A percentile compares a stretch with the other conserved stretches of the same genome.
Evolutionary conservation across 2,797 vertebrate species (phyloP).

Genomic region (Poecilia wingei): DNA sequence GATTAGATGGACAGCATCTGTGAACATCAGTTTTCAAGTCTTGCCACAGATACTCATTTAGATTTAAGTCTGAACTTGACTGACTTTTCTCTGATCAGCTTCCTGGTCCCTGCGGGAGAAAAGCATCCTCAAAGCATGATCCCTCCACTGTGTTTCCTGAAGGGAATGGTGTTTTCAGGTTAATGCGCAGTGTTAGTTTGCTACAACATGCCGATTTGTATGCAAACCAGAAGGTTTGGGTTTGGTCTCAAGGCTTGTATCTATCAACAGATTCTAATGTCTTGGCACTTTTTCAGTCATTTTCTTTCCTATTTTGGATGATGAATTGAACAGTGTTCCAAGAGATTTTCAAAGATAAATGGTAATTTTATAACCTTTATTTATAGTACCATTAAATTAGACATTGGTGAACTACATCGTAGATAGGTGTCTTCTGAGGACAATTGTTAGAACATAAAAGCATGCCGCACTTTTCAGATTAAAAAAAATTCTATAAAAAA

Average conservation of each 20-base stretch:
- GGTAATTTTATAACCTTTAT: background rate
- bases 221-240: background rate
- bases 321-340: background rate
- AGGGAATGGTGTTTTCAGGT: background rate
- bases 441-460: background rate
- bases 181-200: background rate
- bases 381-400: background rate
- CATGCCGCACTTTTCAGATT: background rate
- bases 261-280: background rate
- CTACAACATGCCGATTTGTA: background rate
- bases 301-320: background rate
- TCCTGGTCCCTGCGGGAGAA: background rate
- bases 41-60: background rate
- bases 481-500: too few relatives aligned
- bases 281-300: background rate
- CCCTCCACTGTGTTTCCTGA: background rate
- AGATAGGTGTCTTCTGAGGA: background rate
- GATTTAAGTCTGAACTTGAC: background rate
- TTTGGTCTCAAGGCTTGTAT: background rate
- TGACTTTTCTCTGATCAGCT: background rate
- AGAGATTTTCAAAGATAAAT: background rate
- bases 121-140: conserved; percentile 2
- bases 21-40: background rate
- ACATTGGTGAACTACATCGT: background rate
- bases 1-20: background rate